These are phyloP conservation scores for Phaethornis superciliosus DNA, from an alignment of 2,113 vertebrate species.

Conservation along the genomic window DNA sequence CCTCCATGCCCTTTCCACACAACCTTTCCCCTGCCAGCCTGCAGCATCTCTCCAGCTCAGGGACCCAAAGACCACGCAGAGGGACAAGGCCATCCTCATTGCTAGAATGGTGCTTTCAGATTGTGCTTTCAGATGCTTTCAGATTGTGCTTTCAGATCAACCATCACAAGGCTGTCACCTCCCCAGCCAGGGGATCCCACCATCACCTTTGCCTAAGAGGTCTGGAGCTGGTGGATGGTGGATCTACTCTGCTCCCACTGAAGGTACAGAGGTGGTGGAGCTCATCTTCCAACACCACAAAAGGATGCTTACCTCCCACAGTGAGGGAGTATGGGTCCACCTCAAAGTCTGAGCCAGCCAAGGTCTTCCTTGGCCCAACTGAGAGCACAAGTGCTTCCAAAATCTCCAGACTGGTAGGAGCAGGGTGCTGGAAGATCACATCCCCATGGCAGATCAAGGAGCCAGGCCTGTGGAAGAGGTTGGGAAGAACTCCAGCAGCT, in stretches of 20 bases:
- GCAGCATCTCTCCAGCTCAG: background rate
- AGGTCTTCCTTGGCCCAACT: background rate
- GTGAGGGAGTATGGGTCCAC: constrained; percentile 22
- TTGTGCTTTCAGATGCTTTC: too few species aligned
- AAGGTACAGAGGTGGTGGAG: background rate
- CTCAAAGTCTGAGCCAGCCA: constrained; percentile 48
- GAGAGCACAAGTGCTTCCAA: background rate
- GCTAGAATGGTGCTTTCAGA: too few species aligned
- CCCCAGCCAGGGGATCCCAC: background rate
- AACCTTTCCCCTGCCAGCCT: background rate
- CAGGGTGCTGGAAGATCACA: constrained; percentile 21
- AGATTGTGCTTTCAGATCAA: background rate
- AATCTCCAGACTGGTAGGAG: constrained; percentile 27
- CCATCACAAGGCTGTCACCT: background rate
- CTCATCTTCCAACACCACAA: rapidly evolving
- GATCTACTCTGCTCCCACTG: background rate
- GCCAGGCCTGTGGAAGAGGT: constrained; percentile 29
- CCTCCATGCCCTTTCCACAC: background rate
- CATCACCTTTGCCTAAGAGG: too few species aligned
- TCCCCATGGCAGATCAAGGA: constrained; percentile 46
- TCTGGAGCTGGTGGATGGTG: background rate
- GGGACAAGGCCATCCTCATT: rapidly evolving
- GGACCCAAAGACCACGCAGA: rapidly evolving
- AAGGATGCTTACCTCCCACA: constrained; percentile 31
- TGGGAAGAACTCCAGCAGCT: background rate